Evolutionary conservation across 2,113 vertebrate genomes (phyloP).

Genomic region (Trematocara marginatum): DNA sequence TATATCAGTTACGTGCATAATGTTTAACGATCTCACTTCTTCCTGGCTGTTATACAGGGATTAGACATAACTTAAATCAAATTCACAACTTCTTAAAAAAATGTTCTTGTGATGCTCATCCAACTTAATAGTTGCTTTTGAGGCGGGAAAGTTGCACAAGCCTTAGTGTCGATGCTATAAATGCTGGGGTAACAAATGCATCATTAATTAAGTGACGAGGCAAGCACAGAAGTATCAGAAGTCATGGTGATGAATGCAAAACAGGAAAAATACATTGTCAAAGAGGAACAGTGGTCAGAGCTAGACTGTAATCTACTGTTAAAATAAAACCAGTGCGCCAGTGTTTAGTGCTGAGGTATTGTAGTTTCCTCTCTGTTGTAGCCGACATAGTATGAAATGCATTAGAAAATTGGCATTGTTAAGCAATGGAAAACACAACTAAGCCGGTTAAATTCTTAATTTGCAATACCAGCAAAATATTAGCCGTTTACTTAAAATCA

Average conservation of each 20-base stretch:
- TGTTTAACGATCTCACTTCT: not conserved
- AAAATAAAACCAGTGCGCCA: not conserved
- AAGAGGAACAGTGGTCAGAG: not conserved
- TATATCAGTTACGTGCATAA: not conserved
- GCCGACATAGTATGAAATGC: not conserved
- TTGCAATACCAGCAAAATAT: not conserved
- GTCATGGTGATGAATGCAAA: not conserved
- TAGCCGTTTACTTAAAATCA: not conserved
- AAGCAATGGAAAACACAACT: not conserved
- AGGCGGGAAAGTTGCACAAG: not conserved
- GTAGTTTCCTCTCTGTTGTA: not conserved
- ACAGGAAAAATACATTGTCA: not conserved
- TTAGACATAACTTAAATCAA: not conserved
- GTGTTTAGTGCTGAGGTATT: not conserved
- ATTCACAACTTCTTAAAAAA: not conserved
- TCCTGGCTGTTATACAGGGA: not conserved
- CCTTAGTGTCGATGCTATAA: not conserved
- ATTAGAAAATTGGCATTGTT: not conserved
- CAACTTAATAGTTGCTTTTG: not conserved
- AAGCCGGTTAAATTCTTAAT: not conserved
- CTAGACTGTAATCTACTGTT: not conserved
- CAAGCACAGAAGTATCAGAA: not conserved
- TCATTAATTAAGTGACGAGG: not conserved
- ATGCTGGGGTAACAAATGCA: not conserved
- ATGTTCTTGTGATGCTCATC: rapidly evolving